Conservation (phyloP, 2,113 vertebrate species). For the Phalacrocorax carbo region DNA sequence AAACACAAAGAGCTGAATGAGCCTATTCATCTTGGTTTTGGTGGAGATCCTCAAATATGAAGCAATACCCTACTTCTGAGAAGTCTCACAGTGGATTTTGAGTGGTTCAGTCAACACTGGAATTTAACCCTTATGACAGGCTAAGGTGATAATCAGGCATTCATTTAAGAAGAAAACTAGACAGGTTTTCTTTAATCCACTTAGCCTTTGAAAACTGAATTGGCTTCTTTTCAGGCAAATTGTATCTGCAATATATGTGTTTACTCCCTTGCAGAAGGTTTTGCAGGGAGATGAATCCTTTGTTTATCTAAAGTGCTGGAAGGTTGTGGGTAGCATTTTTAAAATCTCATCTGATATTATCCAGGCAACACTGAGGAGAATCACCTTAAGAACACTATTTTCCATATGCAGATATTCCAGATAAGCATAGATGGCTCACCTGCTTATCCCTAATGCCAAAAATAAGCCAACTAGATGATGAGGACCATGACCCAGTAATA, state of each 20-base stretch:
- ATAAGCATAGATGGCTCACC: not conserved
- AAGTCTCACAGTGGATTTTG: not conserved
- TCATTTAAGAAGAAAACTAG: not conserved
- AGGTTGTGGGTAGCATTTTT: not conserved
- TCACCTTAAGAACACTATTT: not conserved
- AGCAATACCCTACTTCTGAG: not conserved
- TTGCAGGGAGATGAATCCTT: not conserved
- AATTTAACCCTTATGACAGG: not conserved
- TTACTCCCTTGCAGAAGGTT: not conserved
- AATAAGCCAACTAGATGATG: not conserved
- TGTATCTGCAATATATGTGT: not conserved
- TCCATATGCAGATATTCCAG: not conserved
- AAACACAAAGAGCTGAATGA: not conserved
- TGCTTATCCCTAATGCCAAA: not conserved
- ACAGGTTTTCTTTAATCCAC: not conserved
- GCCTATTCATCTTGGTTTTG: not conserved
- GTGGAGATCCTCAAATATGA: not conserved
- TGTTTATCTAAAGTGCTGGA: not conserved
- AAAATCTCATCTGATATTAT: not conserved
- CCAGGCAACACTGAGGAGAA: not conserved
- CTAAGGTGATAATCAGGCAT: not conserved
- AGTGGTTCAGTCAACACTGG: not conserved
- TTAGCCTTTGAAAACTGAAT: not conserved
- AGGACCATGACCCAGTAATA: not conserved
- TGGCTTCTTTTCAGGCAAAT: not conserved